These are phyloP conservation scores for Aphrocallistes beatrix DNA, from an alignment of 37 sponge, comb jelly and placozoan species.

Conservation along the genomic window DNA sequence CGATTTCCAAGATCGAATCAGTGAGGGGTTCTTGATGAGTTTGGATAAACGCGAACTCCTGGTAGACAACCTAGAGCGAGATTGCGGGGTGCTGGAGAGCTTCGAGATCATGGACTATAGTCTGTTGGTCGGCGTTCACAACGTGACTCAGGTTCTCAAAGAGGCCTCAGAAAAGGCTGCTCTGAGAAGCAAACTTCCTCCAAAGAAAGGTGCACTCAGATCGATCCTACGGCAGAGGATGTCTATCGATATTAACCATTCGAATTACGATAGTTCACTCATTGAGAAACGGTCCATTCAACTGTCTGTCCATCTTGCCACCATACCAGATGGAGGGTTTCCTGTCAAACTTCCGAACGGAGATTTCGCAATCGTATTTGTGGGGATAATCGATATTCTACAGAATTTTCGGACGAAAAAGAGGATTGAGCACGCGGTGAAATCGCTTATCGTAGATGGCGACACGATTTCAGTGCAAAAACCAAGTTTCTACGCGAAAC, in stretches of 20 bases:
- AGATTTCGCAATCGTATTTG: neutral
- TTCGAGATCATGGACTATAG: constrained; percentile 39
- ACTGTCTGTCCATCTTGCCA: neutral
- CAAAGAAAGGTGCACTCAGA: neutral
- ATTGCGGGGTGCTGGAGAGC: constrained; percentile 28
- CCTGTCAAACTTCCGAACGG: neutral
- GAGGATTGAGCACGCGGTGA: neutral
- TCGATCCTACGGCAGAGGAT: neutral
- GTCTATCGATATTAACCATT: neutral
- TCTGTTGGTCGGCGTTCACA: constrained; percentile 32
- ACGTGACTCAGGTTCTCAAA: neutral
- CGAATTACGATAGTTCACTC: neutral
- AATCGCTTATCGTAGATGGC: neutral
- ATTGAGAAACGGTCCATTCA: neutral
- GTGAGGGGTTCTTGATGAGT: neutral
- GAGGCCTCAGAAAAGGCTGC: neutral
- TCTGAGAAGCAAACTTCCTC: neutral
- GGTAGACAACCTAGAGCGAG: neutral
- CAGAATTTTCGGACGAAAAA: neutral
- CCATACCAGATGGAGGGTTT: neutral
- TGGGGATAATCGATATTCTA: neutral
- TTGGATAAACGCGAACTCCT: neutral
- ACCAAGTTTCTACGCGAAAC: neutral
- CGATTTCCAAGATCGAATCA: constrained; percentile 27
- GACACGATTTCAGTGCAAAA: neutral